Percentiles rank a stretch among this genome's conserved stretches.
phyloP scores from a whole-genome alignment of 2,113 vertebrate genomes.

The Ranitomeya imitator region DNA sequence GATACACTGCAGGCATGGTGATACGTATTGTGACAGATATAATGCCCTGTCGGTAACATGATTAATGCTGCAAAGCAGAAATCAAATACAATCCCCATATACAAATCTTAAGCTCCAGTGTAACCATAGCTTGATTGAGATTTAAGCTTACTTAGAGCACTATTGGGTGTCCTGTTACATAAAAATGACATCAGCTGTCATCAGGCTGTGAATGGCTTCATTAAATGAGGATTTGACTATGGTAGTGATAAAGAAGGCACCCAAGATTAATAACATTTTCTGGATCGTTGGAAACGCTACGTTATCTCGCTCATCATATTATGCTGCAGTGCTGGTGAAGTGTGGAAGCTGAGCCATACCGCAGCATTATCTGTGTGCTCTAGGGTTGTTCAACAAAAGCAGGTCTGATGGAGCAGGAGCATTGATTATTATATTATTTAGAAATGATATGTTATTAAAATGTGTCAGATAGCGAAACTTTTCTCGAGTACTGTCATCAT shows the following conservation, averaged over 20 bases:
- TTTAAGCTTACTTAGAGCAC: background rate
- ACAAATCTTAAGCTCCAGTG: background rate
- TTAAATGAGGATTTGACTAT: background rate
- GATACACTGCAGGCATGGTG: slow-evolving; percentile 30
- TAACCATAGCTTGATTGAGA: background rate
- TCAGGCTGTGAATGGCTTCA: background rate
- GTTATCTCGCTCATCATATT: slow-evolving; percentile 2
- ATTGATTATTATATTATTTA: background rate
- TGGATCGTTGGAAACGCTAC: background rate
- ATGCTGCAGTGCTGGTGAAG: slow-evolving; percentile 25
- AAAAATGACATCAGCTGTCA: background rate
- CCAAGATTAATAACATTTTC: slow-evolving; percentile 6
- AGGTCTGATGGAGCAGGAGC: background rate
- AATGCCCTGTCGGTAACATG: slow-evolving; percentile 1
- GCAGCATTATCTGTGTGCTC: slow-evolving; percentile 7
- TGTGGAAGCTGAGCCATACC: background rate
- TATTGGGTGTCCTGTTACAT: background rate
- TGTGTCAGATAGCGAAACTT: background rate
- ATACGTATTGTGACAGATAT: slow-evolving; percentile 14
- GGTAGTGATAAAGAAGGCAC: background rate
- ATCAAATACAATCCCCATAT: background rate
- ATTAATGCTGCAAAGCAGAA: background rate
- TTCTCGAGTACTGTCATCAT: background rate
- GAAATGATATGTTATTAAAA: background rate
- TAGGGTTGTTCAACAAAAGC: background rate